Evolutionary conservation across 2,113 vertebrate species (phyloP).

Genomic region (Pterophyllum scalare): DNA sequence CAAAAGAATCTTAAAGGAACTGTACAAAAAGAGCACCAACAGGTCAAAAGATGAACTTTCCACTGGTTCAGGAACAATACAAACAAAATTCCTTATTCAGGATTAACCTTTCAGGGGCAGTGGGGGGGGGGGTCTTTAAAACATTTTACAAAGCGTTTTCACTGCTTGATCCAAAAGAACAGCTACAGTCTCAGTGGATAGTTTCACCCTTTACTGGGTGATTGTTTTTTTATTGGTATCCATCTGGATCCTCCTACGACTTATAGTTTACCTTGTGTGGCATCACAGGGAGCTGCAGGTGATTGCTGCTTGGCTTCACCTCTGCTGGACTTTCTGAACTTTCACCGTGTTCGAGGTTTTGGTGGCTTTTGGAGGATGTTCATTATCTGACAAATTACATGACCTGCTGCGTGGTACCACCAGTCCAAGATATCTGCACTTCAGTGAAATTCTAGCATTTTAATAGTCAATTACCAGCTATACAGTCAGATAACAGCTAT

Average conservation of each 20-base stretch:
- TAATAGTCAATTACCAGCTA: not conserved
- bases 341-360: not conserved
- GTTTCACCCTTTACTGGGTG: not conserved
- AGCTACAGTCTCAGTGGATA: not conserved
- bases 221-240: not conserved
- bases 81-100: not conserved
- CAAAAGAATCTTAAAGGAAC: not conserved
- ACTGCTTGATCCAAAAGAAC: not conserved
- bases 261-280: not conserved
- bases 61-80: not conserved
- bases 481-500: not conserved
- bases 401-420: not conserved
- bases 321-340: not conserved
- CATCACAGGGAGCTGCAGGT: not conserved
- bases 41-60: not conserved
- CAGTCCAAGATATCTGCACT: not conserved
- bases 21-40: not conserved
- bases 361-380: not conserved
- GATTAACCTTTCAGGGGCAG: not conserved
- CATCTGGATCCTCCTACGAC: not conserved
- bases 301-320: not conserved
- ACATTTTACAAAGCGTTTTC: not conserved
- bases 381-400: not conserved
- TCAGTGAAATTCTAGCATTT: not conserved
- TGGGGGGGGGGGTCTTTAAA: not conserved